phyloP scores from a whole-genome alignment of 1,140 invertebrate species.

The Drosophila chauvacae region DNA sequence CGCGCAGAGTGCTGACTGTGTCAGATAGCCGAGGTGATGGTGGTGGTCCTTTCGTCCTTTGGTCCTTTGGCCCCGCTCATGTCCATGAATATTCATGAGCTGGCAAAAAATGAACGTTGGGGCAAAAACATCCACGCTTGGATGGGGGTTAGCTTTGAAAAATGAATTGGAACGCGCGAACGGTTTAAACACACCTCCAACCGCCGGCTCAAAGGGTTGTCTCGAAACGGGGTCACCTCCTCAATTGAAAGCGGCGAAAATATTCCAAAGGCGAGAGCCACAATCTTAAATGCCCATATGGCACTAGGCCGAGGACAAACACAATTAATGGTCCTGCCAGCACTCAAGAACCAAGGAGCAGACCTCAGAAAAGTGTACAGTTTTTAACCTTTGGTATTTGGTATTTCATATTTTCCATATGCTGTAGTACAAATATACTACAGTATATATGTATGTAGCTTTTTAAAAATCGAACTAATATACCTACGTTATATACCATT shows the following conservation, averaged over 20 bases:
- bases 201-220: slow-evolving; percentile 14
- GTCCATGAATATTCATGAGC: slow-evolving; percentile 80
- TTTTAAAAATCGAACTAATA: no score
- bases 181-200: slow-evolving; percentile 26
- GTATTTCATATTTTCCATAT: no score
- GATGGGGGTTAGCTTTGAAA: slow-evolving; percentile 38
- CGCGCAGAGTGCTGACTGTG: slow-evolving; percentile 44
- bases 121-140: slow-evolving; percentile 19
- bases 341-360: background rate
- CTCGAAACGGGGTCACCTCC: slow-evolving; percentile 26
- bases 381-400: background rate
- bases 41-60: background rate
- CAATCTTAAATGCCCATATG: slow-evolving; percentile 30
- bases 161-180: slow-evolving; percentile 50
- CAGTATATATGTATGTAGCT: no score
- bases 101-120: slow-evolving; percentile 67
- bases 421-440: no score
- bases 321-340: slow-evolving; percentile 21
- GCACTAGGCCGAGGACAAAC: slow-evolving; percentile 10
- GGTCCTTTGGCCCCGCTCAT: slow-evolving; percentile 71
- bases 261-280: background rate
- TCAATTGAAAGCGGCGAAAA: slow-evolving; percentile 11
- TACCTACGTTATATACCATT: no score
- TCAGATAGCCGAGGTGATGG: slow-evolving; percentile 50
- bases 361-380: background rate